These are phyloP conservation scores for Tetramorium bicarinatum DNA, from an alignment of 2,888 invertebrate species.

Conservation along the genomic window DNA sequence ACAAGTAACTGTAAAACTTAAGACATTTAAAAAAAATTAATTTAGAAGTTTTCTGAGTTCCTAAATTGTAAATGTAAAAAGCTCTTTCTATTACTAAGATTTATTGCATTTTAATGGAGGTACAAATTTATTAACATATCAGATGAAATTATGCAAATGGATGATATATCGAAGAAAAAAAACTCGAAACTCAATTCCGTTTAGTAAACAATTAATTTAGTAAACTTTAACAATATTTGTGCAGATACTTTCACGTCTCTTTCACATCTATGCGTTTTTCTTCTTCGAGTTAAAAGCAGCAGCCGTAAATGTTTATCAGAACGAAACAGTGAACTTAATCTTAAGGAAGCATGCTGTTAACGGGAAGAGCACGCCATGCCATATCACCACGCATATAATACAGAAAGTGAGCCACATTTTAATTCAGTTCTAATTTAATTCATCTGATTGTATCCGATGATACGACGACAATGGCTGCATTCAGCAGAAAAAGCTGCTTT, in stretches of 20 bases:
- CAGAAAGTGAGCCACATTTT: conserved; percentile 51
- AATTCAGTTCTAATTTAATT: conserved; percentile 12
- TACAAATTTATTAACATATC: conserved; percentile 14
- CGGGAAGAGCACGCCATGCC: conserved; percentile 34
- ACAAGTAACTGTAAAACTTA: no score
- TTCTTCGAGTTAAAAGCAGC: conserved; percentile 42
- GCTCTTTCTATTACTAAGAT: not conserved
- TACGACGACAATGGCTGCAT: no score
- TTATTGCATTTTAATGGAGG: not conserved
- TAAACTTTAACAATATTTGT: conserved; percentile 14
- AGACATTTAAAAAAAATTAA: not conserved
- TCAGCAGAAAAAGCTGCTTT: no score
- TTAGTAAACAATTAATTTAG: conserved; percentile 9
- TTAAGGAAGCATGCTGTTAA: conserved; percentile 46
- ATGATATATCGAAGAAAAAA: not conserved
- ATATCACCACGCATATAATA: conserved; percentile 46
- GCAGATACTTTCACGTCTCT: conserved; percentile 22
- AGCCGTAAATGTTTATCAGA: conserved; percentile 54
- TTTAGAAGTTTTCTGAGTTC: not conserved
- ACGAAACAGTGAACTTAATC: conserved; percentile 53
- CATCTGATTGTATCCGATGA: not conserved
- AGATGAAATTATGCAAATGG: conserved; percentile 30
- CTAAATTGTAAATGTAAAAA: not conserved
- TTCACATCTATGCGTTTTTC: conserved; percentile 38
- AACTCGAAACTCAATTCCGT: not conserved